phyloP scores from a whole-genome alignment of 2,113 vertebrate genomes.

The Nannobrachium achirus region DNA sequence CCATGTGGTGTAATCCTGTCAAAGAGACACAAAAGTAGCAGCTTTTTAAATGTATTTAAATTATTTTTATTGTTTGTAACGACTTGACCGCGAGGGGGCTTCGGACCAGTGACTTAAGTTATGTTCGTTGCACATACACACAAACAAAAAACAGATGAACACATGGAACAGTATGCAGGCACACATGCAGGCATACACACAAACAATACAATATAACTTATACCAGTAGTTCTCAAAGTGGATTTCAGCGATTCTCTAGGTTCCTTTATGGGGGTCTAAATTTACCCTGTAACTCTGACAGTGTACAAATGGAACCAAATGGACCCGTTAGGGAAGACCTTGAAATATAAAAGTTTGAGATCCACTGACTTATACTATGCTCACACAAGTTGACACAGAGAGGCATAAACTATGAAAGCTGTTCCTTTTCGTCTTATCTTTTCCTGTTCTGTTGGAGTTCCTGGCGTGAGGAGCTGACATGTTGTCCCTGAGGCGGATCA shows the following conservation, averaged over 20 bases:
- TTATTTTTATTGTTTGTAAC: conserved; percentile 14
- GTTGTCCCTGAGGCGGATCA: conserved; percentile 56
- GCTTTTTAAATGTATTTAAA: not conserved
- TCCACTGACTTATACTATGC: too few species aligned
- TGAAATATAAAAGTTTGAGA: too few species aligned
- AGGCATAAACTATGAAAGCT: conserved; percentile 14
- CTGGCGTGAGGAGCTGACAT: conserved; percentile 38
- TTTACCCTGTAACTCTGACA: too few species aligned
- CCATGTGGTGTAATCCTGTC: conserved; percentile 59
- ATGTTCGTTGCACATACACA: conserved; percentile 11
- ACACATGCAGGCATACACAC: too few species aligned
- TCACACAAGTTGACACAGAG: too few species aligned
- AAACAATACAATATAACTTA: too few species aligned
- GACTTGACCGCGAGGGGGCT: conserved; percentile 59
- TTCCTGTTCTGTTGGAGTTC: conserved; percentile 2
- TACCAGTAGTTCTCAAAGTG: too few species aligned
- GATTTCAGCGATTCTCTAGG: too few species aligned
- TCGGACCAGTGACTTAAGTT: conserved; percentile 39
- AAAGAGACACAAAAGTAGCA: conserved; percentile 39
- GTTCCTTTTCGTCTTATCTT: not conserved
- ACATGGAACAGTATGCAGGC: too few species aligned
- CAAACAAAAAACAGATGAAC: not conserved
- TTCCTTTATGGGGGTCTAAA: too few species aligned
- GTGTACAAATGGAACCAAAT: too few species aligned
- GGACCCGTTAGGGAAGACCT: too few species aligned